Evolutionary conservation across 2,888 invertebrate species (phyloP).

Genomic region (Noctua janthina): DNA sequence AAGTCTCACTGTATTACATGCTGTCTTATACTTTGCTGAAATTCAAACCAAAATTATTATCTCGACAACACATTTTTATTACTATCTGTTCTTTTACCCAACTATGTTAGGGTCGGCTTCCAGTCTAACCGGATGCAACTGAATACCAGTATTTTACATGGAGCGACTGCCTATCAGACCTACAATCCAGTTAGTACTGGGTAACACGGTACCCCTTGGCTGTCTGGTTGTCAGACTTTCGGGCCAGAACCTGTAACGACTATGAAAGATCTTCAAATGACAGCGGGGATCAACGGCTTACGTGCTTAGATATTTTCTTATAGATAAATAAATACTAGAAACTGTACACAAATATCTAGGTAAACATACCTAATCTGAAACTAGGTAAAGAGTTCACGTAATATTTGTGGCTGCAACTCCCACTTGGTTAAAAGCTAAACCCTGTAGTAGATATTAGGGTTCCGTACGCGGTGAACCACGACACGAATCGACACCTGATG

Average conservation of each 20-base stretch:
- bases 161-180: not conserved
- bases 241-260: not conserved
- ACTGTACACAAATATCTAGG: not conserved
- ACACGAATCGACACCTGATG: conserved; percentile 65
- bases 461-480: conserved; percentile 59
- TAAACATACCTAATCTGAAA: not conserved
- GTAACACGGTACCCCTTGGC: not conserved
- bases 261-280: not conserved
- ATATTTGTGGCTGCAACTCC: not conserved
- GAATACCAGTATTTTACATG: not conserved
- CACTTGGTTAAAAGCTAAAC: conserved; percentile 69
- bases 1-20: too few relatives aligned
- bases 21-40: too few relatives aligned
- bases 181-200: not conserved
- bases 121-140: too few relatives aligned
- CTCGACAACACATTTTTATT: too few relatives aligned
- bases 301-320: not conserved
- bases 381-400: conserved; percentile 5
- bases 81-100: too few relatives aligned
- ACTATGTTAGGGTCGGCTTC: not conserved
- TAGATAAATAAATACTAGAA: not conserved
- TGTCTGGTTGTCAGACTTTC: not conserved
- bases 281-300: not conserved
- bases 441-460: conserved; percentile 66
- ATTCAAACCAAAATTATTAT: too few relatives aligned